phyloP scores from a whole-genome alignment of 1,140 invertebrate species.

The Harlomillsia oculata region DNA sequence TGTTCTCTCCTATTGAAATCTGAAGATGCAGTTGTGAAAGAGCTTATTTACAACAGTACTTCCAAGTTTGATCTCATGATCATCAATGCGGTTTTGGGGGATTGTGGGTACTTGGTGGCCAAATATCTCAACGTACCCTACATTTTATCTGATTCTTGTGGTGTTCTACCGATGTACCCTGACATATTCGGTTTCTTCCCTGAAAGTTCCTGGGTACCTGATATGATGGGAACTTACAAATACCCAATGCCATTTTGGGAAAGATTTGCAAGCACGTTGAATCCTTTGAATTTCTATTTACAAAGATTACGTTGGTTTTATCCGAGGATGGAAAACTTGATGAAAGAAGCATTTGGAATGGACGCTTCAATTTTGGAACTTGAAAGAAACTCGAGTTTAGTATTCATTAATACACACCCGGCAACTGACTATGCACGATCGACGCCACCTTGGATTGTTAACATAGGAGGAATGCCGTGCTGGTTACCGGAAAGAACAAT shows the following conservation, averaged over 20 bases:
- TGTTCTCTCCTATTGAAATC: too few species aligned
- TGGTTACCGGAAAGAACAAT: slow-evolving; percentile 9
- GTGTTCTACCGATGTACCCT: neutral
- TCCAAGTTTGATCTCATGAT: slow-evolving; percentile 17
- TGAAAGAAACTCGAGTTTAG: slow-evolving; percentile 8
- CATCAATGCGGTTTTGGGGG: slow-evolving; percentile 16
- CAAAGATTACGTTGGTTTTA: neutral
- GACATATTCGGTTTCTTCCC: slow-evolving; percentile 8
- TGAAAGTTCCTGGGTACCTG: slow-evolving; percentile 19
- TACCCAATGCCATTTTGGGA: slow-evolving; percentile 14
- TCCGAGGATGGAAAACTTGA: slow-evolving; percentile 9
- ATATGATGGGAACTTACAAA: neutral
- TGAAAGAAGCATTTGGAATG: neutral
- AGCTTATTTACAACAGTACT: too few species aligned
- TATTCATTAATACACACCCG: slow-evolving; percentile 14
- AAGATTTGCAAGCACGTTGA: neutral
- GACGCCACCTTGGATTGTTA: slow-evolving; percentile 9
- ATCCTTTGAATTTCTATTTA: neutral
- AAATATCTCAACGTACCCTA: slow-evolving; percentile 49
- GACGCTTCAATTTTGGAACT: slow-evolving; percentile 10
- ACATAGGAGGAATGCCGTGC: slow-evolving; percentile 16
- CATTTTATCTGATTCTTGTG: slow-evolving; percentile 6
- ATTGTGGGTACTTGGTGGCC: slow-evolving; percentile 52
- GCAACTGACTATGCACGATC: slow-evolving; percentile 13
- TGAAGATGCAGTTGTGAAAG: too few species aligned